These are phyloP conservation scores for Dissostichus mawsoni DNA, from an alignment of 2,113 vertebrate species.

Conservation along the genomic window DNA sequence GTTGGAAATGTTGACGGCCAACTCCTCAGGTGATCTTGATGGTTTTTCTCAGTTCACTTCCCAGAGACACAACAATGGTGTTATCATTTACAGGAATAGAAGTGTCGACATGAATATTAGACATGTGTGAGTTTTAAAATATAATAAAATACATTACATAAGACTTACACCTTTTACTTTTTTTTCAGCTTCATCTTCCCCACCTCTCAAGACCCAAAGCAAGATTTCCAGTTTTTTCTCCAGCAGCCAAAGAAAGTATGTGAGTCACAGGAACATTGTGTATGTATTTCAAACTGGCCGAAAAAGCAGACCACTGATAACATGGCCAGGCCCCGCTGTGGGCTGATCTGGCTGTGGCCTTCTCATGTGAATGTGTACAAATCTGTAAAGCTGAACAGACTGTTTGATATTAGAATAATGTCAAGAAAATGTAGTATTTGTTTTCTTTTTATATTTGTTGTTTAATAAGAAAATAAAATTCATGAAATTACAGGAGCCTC, in stretches of 20 bases:
- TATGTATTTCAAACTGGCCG: not conserved
- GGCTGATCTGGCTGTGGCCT: too few relatives aligned
- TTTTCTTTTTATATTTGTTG: not conserved
- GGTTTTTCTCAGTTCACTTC: too few relatives aligned
- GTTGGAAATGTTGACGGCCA: too few relatives aligned
- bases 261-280: not conserved
- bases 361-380: not conserved
- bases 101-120: not conserved
- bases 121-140: too few relatives aligned
- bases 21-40: too few relatives aligned
- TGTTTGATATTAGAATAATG: not conserved
- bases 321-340: not conserved
- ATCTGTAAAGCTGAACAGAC: not conserved
- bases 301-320: not conserved
- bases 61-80: too few relatives aligned
- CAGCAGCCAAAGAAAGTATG: constrained; percentile 29
- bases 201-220: constrained; percentile 49
- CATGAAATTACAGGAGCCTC: not conserved
- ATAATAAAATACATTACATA: not conserved
- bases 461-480: constrained; percentile 6
- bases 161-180: not conserved
- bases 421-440: constrained; percentile 7
- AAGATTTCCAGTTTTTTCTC: constrained; percentile 66
- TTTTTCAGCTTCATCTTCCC: constrained; percentile 23
- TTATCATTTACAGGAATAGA: too few relatives aligned